Evolutionary conservation across 2,797 vertebrate genomes (phyloP).

Genomic region (Acanthiza pusilla): DNA sequence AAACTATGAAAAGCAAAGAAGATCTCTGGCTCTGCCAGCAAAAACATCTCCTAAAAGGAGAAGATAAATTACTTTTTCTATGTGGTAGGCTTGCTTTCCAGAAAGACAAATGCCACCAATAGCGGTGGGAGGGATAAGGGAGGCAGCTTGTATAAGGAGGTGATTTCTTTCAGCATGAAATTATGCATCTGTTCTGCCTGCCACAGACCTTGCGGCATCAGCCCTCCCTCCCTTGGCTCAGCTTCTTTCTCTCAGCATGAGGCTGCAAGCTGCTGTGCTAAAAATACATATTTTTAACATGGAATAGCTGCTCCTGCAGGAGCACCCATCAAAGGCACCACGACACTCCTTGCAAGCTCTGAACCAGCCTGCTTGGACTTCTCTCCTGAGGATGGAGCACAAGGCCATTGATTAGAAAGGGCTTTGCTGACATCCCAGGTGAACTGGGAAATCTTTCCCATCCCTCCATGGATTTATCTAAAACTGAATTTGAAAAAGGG

Average conservation of each 20-base stretch:
- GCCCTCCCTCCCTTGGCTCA: not conserved
- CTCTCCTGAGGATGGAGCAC: not conserved
- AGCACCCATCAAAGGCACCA: not conserved
- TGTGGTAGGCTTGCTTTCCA: not conserved
- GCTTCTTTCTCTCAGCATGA: not conserved
- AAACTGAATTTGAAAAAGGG: not conserved
- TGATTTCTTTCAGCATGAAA: slow-evolving; percentile 33
- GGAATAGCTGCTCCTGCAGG: not conserved
- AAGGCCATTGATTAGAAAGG: not conserved
- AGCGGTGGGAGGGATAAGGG: not conserved
- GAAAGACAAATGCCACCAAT: not conserved
- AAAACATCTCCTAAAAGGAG: slow-evolving; percentile 18
- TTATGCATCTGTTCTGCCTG: slow-evolving; percentile 19
- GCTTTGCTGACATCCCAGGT: not conserved
- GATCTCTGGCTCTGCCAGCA: slow-evolving; percentile 1
- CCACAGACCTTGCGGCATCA: not conserved
- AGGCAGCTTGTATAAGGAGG: not conserved
- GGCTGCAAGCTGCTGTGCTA: not conserved
- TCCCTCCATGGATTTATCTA: not conserved
- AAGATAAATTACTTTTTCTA: not conserved
- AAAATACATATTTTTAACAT: not conserved
- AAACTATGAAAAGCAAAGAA: slow-evolving; percentile 1
- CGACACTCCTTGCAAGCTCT: not conserved
- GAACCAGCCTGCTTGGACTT: not conserved
- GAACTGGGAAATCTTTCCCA: not conserved